Percentiles rank a stretch among this genome's conserved stretches.
These are phyloP conservation scores for Arctia plantaginis DNA, from an alignment of 2,888 invertebrate genomes.

Conservation along the genomic window DNA sequence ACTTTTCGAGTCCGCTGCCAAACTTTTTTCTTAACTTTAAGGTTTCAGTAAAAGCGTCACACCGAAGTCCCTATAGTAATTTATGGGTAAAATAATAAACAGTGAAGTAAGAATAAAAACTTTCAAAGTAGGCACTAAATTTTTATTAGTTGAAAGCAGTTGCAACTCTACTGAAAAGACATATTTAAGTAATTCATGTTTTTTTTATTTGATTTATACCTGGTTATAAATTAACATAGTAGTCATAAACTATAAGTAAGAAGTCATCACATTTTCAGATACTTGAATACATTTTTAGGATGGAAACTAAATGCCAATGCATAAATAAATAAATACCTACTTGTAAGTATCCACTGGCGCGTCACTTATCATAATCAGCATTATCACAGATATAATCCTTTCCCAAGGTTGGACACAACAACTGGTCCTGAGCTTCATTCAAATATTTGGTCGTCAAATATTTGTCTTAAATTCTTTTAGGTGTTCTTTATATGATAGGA, in stretches of 20 bases:
- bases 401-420: too few relatives aligned
- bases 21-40: conserved; percentile 70
- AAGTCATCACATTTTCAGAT: not conserved
- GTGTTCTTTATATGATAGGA: not conserved
- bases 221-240: not conserved
- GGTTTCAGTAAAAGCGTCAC: conserved; percentile 76
- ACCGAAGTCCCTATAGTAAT: conserved; percentile 64
- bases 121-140: conserved; percentile 23
- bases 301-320: too few relatives aligned
- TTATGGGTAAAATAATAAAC: conserved; percentile 65
- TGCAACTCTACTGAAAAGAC: not conserved
- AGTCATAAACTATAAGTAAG: not conserved
- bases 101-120: conserved; percentile 49
- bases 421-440: too few relatives aligned
- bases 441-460: not conserved
- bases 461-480: not conserved
- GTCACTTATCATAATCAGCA: too few relatives aligned
- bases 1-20: conserved; percentile 62
- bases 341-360: too few relatives aligned
- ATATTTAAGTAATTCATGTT: not conserved
- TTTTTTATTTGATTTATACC: not conserved
- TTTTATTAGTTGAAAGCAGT: not conserved
- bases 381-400: too few relatives aligned
- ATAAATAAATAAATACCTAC: too few relatives aligned
- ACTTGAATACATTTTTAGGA: too few relatives aligned